Percentiles rank a stretch among this genome's conserved stretches.
phyloP scores from a whole-genome alignment of 2,888 invertebrate species.

The Dynastes hyllus region DNA sequence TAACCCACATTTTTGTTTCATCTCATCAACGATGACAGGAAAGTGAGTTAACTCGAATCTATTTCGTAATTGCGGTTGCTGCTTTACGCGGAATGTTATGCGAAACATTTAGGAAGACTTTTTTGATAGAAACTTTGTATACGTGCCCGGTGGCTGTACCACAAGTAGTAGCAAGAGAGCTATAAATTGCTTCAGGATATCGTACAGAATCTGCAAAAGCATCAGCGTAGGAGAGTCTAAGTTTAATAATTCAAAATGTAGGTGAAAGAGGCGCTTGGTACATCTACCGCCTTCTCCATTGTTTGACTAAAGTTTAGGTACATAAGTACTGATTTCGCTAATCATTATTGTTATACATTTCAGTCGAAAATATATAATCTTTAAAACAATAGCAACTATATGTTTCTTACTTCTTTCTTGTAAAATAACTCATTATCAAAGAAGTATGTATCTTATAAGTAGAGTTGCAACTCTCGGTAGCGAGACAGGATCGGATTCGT shows the following conservation, averaged over 20 bases:
- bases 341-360: no score
- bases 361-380: no score
- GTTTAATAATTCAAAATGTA: neutral
- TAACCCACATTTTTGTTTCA: no score
- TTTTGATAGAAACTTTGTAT: neutral
- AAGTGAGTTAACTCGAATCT: neutral
- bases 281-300: neutral
- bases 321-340: neutral
- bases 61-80: neutral
- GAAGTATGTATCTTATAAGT: no score
- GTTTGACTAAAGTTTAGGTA: neutral
- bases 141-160: neutral
- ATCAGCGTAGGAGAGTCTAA: neutral
- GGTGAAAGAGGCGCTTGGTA: neutral
- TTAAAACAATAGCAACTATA: no score
- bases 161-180: neutral
- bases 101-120: neutral
- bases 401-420: no score
- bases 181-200: conserved; percentile 3
- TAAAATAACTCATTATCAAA: no score
- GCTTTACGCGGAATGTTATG: neutral
- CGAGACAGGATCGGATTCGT: no score
- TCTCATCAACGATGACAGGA: no score
- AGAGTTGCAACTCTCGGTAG: no score
- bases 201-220: neutral